These are phyloP conservation scores for Temnothorax rugatulus DNA, from an alignment of 2,888 invertebrate species.

Conservation along the genomic window DNA sequence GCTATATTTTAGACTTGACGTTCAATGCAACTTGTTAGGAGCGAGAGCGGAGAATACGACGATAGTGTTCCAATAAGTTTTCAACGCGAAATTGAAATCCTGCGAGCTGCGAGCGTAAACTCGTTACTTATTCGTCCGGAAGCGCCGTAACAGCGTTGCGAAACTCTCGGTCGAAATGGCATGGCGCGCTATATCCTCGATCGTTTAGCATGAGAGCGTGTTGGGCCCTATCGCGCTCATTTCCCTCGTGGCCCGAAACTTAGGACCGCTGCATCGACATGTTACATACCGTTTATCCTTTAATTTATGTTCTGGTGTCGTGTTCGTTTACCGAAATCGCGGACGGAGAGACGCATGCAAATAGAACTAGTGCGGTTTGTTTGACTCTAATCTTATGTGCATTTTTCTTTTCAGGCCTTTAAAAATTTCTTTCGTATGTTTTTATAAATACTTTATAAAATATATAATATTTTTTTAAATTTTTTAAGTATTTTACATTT, in stretches of 20 bases:
- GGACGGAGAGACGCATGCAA: neutral
- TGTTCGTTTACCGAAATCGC: constrained; percentile 9
- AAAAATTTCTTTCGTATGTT: neutral
- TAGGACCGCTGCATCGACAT: constrained; percentile 8
- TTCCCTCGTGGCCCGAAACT: constrained; percentile 33
- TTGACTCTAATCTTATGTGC: neutral
- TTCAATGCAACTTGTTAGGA: constrained; percentile 47
- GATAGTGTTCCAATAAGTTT: constrained; percentile 51
- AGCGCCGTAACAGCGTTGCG: constrained; percentile 46
- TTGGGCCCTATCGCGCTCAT: constrained; percentile 25
- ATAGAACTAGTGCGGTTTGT: neutral
- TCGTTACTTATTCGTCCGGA: constrained; percentile 56
- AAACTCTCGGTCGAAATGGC: constrained; percentile 46
- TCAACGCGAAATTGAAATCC: constrained; percentile 53
- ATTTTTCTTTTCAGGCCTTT: neutral
- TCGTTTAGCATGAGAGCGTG: constrained; percentile 37
- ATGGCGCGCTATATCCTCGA: constrained; percentile 16
- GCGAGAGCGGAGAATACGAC: constrained; percentile 11
- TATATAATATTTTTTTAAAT: neutral
- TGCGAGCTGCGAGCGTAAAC: constrained; percentile 44
- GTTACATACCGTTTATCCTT: constrained; percentile 25
- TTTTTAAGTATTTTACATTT: neutral
- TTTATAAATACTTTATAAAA: neutral
- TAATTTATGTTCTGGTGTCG: constrained; percentile 23
- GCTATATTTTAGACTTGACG: constrained; percentile 10